These are phyloP conservation scores for Gobio gobio DNA, from an alignment of 2,113 vertebrate genomes.

Conservation along the genomic window DNA sequence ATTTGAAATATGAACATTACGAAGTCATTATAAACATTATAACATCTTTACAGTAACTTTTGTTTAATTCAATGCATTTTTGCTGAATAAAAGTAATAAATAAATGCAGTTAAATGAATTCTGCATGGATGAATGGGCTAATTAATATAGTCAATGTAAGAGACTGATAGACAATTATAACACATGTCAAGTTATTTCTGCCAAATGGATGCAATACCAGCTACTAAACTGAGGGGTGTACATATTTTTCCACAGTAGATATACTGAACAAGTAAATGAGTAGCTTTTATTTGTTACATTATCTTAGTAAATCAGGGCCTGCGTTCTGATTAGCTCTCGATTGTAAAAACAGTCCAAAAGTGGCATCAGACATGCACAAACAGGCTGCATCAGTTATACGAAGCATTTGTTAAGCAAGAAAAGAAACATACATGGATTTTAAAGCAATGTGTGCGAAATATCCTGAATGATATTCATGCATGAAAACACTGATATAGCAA, in stretches of 20 bases:
- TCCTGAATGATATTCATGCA: background rate
- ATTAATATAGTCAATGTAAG: too few species aligned
- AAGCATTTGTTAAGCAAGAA: conserved; percentile 23
- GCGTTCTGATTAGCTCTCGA: background rate
- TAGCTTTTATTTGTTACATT: background rate
- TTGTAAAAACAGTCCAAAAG: conserved; percentile 5
- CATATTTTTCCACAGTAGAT: background rate
- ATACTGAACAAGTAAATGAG: background rate
- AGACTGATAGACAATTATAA: background rate
- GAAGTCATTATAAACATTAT: too few species aligned
- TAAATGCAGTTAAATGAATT: background rate
- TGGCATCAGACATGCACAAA: conserved; percentile 43
- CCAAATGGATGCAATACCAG: background rate
- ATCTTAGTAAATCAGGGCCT: background rate
- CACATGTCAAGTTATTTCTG: background rate
- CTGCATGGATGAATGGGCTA: background rate
- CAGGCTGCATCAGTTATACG: conserved; percentile 35
- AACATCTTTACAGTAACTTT: too few species aligned
- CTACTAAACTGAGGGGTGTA: background rate
- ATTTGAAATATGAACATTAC: too few species aligned
- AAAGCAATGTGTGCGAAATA: background rate
- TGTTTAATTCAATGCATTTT: background rate
- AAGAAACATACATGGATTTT: background rate
- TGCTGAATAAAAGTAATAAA: background rate
- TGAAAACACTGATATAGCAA: background rate